These are phyloP conservation scores for Teinopalpus imperialis DNA, from an alignment of 2,888 invertebrate genomes.

Conservation along the genomic window DNA sequence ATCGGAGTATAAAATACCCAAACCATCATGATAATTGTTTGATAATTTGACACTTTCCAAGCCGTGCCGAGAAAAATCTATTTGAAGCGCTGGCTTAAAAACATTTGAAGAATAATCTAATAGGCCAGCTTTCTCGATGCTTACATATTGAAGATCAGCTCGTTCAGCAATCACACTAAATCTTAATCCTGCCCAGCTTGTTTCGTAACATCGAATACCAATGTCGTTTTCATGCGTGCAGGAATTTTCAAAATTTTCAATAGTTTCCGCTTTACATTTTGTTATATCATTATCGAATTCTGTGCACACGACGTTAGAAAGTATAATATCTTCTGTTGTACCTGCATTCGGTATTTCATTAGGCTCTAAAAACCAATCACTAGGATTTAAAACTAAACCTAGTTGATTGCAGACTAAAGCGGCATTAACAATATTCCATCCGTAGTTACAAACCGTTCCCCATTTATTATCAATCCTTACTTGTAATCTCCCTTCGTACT, in stretches of 20 bases:
- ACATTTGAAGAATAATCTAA: conserved; percentile 94
- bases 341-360: conserved; percentile 91
- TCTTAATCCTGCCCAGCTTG: conserved; percentile 96
- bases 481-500: conserved; percentile 93
- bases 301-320: conserved; percentile 95
- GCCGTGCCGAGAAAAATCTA: conserved; percentile 92
- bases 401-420: conserved; percentile 97
- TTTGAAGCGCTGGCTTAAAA: conserved; percentile 94
- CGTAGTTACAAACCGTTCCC: conserved; percentile 99
- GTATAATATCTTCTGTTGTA: conserved; percentile 87
- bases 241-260: conserved; percentile 92
- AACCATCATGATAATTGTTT: conserved; percentile 95
- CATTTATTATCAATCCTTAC: conserved; percentile 92
- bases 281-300: conserved; percentile 95
- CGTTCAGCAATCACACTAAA: conserved; percentile 94
- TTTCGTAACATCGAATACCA: conserved; percentile 93
- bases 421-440: conserved; percentile 95
- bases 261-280: conserved; percentile 90
- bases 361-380: conserved; percentile 93
- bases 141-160: conserved; percentile 92
- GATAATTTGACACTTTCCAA: conserved; percentile 90
- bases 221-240: conserved; percentile 94
- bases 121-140: conserved; percentile 95
- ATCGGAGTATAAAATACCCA: conserved; percentile 97
- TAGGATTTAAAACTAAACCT: conserved; percentile 94